Evolutionary conservation across 2,888 invertebrate genomes (phyloP), one percentile per base, ranked within the genome.

Genomic region (Xylocampa areola): DNA sequence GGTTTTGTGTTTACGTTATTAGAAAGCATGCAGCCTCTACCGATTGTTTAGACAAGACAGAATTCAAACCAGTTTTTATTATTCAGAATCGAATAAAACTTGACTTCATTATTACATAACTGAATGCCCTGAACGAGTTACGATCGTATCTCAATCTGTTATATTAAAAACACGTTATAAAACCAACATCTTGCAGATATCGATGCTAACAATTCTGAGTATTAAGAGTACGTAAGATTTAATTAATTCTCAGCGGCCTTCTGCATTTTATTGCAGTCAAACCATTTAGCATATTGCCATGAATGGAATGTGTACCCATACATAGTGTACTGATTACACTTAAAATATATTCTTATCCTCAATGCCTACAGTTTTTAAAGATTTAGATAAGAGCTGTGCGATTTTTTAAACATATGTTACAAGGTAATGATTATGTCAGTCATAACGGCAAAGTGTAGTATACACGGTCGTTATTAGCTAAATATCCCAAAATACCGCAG

Each of bases 211-310:
- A 37, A 33, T 59, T 40, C 11, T 6, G 2, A 39, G 45, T 50
- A 55, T 44, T n/a, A 37, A 27, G 27, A 25, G 36, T 33, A 35
- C 25, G 37, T 35, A n/a, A 47, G 13, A 16, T 67, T 44, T 44
- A 59, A 71, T 71, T 40, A 43, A 66, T 54, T 36, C 36, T 33
- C 1, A 39, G 19, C 43, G 30, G 32, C 23, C 30, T 14, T 48
- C 61, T 68, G 50, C 68, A 67, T 39, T 68, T 66, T 40, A 71
- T 66, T 66, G 48, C 67, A 64, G 37, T 52, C 40, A 21, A 35
- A n/a, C 30, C 33, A 40, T 63, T 60, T 66, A 59, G 47, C 53
- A 50, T 49, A 65, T 53, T 54, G 37, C 41, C 36, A 37, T 49
- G 5, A 49, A 49, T 6, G 44, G 35, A 27, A 51, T 48, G 32